These are phyloP conservation scores for Ammodytes marinus DNA, from an alignment of 2,113 vertebrate genomes.

Conservation along the genomic window DNA sequence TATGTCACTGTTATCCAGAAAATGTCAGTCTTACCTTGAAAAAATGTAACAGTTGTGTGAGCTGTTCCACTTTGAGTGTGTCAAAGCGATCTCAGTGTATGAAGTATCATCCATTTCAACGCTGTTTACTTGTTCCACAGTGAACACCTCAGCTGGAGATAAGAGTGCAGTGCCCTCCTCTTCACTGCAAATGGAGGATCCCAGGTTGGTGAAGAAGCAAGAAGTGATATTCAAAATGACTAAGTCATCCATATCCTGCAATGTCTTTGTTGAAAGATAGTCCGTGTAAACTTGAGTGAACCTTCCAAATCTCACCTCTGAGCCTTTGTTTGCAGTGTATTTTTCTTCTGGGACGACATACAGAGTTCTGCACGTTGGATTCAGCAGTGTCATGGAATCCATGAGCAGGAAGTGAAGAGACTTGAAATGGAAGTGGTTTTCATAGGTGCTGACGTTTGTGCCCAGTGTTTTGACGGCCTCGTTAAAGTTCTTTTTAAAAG, in stretches of 20 bases:
- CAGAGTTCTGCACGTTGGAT: slow-evolving; percentile 39
- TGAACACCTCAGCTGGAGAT: slow-evolving; percentile 80
- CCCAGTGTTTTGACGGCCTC: slow-evolving; percentile 35
- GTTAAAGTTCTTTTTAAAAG: slow-evolving; percentile 18
- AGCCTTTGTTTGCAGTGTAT: not conserved
- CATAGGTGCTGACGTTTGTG: slow-evolving; percentile 51
- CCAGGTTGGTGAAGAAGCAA: slow-evolving; percentile 68
- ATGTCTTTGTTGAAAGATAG: accelerated
- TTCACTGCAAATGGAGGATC: slow-evolving; percentile 3
- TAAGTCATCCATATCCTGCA: accelerated
- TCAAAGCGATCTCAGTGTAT: slow-evolving; percentile 54
- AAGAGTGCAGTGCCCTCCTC: slow-evolving; percentile 33
- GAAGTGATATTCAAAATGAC: slow-evolving; percentile 69
- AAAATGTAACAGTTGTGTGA: slow-evolving; percentile 61
- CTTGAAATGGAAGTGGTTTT: slow-evolving; percentile 73
- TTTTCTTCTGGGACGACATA: accelerated
- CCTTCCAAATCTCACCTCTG: slow-evolving; percentile 65
- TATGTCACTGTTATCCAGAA: not conserved
- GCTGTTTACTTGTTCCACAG: not conserved
- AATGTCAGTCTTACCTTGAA: slow-evolving; percentile 67
- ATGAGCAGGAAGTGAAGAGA: slow-evolving; percentile 81
- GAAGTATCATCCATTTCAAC: accelerated
- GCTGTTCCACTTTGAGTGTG: not conserved
- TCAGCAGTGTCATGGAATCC: slow-evolving; percentile 62
- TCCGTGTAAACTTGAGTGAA: slow-evolving; percentile 19